Percentiles rank a stretch among this genome's conserved stretches.
These are phyloP conservation scores for Pithys albifrons DNA, from an alignment of 2,113 vertebrate species.

Conservation along the genomic window DNA sequence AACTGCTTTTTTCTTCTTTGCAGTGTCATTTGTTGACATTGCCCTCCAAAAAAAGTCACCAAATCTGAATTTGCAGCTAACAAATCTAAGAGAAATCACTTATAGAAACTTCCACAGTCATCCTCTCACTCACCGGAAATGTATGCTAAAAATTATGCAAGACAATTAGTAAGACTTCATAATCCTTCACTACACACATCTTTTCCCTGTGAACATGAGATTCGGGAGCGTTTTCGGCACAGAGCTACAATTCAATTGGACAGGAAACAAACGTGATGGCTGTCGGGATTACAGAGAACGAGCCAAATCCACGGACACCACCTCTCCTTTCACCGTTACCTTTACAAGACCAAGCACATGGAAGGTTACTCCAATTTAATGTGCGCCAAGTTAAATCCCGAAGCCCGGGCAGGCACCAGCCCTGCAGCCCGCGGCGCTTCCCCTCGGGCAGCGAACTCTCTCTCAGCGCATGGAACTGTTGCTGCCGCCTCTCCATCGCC, in stretches of 20 bases:
- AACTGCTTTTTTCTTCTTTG: background rate
- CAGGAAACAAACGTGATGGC: background rate
- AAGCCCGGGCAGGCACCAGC: background rate
- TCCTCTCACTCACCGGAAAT: fast-evolving
- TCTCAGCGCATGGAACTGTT: background rate
- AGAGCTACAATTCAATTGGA: background rate
- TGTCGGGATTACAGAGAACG: background rate
- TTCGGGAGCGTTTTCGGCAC: background rate
- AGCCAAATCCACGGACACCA: background rate
- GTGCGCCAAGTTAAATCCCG: fast-evolving
- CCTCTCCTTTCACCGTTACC: background rate
- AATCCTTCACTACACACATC: background rate
- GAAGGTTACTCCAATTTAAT: background rate
- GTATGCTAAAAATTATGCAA: background rate
- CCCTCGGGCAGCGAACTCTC: background rate
- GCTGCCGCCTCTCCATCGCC: background rate
- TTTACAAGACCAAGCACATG: background rate
- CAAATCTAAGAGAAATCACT: background rate
- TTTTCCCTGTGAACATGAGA: background rate
- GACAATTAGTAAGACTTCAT: background rate
- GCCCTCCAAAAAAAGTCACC: background rate
- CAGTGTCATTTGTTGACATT: background rate
- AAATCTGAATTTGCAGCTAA: background rate
- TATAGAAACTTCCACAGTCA: background rate
- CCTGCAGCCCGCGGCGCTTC: background rate